Base-by-base conservation (phyloP, 2,888 invertebrate species). In the Cremastinae sp. region DNA sequence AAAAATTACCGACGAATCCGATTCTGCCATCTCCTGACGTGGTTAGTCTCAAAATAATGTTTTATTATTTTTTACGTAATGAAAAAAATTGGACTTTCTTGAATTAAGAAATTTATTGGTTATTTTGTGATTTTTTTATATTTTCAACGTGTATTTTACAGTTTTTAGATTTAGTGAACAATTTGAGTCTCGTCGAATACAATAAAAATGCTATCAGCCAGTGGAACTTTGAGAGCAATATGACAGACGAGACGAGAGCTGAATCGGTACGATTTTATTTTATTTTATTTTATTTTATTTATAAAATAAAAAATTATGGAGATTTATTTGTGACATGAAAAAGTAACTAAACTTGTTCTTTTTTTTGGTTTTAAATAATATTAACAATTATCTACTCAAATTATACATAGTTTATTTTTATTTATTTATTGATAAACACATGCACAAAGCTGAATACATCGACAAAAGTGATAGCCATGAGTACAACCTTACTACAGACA, bases 211-310 rank as follows among this genome's bases (percentile, higher is more conserved):
- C 79, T n/a, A 72, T 78, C 8, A 49, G 38, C 16, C 79, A 79
- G 20, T 79, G 79, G 79, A 75, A 79, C 53, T 79, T 79, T 28
- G 79, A 78, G 62, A 79, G 79, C 70, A 79, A 79, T 54, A 79
- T 79, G 22, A 78, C 78, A 20, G 58, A 69, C 9, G 34, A 59
- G 9, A 78, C 79, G 12, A 75, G 79, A 58, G 16, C 49, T 3
- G 69, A 45, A 22, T 64, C 79, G 65, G 79, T 79, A 75, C 20
- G 20, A 4, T 36, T n/a, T n/a, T n/a, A n/a, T 36, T 36, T 4
- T 16, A 20, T 58, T 56, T 14, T 9, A 8, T 14, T 10, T 8
- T 18, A 54, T 54, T 8, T 2, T 34, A 34, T 54, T 14, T 45
- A 5, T 14, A 3, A 45, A 2, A 14, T 45, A 14, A 0, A 49